A percentile compares a stretch with the other conserved stretches of the same genome.
These are phyloP conservation scores for Peribatodes rhomboidaria DNA, from an alignment of 2,888 invertebrate genomes.

Conservation along the genomic window DNA sequence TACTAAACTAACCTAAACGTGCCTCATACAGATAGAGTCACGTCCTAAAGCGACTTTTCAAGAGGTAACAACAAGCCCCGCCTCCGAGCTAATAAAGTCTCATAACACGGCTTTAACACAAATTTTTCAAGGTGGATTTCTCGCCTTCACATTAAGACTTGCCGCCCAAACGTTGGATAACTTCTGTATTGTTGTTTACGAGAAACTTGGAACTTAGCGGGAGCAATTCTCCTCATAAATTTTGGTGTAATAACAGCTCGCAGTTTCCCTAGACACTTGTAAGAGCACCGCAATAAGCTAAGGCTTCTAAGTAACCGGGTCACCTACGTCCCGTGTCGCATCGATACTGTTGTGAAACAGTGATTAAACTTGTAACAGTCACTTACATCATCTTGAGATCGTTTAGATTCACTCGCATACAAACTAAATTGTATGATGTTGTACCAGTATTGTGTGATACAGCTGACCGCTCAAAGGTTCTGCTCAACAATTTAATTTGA, in stretches of 20 bases:
- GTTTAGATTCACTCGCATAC: too few relatives aligned
- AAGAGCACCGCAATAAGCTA: slow-evolving; percentile 77
- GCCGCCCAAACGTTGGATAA: slow-evolving; percentile 74
- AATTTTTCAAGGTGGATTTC: slow-evolving; percentile 72
- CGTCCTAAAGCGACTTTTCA: slow-evolving; percentile 15
- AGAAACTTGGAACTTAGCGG: slow-evolving; percentile 78
- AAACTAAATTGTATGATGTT: too few relatives aligned
- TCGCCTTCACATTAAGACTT: slow-evolving; percentile 75
- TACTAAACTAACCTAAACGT: neutral
- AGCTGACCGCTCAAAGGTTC: too few relatives aligned
- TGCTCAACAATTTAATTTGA: too few relatives aligned
- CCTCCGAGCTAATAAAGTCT: slow-evolving; percentile 66
- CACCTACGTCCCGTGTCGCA: slow-evolving; percentile 49
- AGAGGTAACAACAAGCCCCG: slow-evolving; percentile 53
- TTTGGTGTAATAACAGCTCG: slow-evolving; percentile 82
- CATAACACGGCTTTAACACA: slow-evolving; percentile 65
- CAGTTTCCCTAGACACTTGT: slow-evolving; percentile 83
- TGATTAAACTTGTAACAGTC: slow-evolving; percentile 12
- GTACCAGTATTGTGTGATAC: too few relatives aligned
- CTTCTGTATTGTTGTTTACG: slow-evolving; percentile 84
- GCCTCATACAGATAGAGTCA: neutral
- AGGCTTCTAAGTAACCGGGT: slow-evolving; percentile 67
- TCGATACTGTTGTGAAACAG: slow-evolving; percentile 46
- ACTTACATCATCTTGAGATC: neutral
- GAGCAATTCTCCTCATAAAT: slow-evolving; percentile 83